Conservation (phyloP, 2,888 invertebrate genomes). For the Acanthoscelides obtectus region DNA sequence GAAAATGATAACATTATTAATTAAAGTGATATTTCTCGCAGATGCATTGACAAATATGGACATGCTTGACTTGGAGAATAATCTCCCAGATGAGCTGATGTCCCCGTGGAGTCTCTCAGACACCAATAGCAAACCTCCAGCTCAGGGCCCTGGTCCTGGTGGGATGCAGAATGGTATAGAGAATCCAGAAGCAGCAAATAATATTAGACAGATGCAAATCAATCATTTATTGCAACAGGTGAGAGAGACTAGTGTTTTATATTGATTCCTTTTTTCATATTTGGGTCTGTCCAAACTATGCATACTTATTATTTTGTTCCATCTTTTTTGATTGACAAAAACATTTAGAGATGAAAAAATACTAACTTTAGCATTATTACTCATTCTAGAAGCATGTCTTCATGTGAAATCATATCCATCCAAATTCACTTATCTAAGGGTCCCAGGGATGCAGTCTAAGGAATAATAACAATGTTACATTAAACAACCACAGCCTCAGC, state of each 20-base stretch:
- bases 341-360: too few relatives aligned
- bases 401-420: too few relatives aligned
- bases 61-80: slow-evolving; percentile 87
- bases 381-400: too few relatives aligned
- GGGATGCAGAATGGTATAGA: slow-evolving; percentile 70
- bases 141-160: slow-evolving; percentile 79
- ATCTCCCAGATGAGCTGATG: slow-evolving; percentile 87
- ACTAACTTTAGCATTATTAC: too few relatives aligned
- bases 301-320: too few relatives aligned
- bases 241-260: slow-evolving; percentile 9
- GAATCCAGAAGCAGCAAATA: slow-evolving; percentile 49
- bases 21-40: slow-evolving; percentile 28
- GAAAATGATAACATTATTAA: background rate
- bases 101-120: slow-evolving; percentile 60
- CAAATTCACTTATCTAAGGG: too few relatives aligned
- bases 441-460: too few relatives aligned
- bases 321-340: too few relatives aligned
- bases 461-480: too few relatives aligned
- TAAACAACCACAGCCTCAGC: too few relatives aligned
- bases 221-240: slow-evolving; percentile 61
- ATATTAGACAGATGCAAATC: slow-evolving; percentile 54
- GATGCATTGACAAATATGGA: slow-evolving; percentile 80
- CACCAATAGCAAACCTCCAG: slow-evolving; percentile 64
- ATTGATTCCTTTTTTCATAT: slow-evolving; percentile 1
- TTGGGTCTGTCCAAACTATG: too few relatives aligned